These are phyloP conservation scores for Tholera decimalis DNA, from an alignment of 2,888 invertebrate species.

Conservation along the genomic window DNA sequence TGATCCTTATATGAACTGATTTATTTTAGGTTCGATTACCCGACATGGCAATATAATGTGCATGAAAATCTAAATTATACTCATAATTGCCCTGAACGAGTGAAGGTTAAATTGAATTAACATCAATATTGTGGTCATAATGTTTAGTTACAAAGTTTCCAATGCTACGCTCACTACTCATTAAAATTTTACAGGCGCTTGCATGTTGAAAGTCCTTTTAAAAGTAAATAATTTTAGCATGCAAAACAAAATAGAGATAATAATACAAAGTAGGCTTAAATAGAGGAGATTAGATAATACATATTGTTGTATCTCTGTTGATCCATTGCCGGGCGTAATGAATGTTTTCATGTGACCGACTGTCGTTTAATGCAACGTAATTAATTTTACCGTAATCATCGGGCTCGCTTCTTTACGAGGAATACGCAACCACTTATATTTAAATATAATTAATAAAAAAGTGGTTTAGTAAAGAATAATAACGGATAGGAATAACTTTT, in stretches of 20 bases:
- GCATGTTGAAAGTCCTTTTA: slow-evolving; percentile 61
- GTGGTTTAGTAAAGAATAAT: slow-evolving; percentile 38
- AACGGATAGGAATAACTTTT: slow-evolving; percentile 35
- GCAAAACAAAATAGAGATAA: slow-evolving; percentile 59
- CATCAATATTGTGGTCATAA: slow-evolving; percentile 45
- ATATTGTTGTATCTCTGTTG: slow-evolving; percentile 63
- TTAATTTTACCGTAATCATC: slow-evolving; percentile 50
- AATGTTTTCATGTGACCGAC: slow-evolving; percentile 62
- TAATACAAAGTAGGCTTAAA: slow-evolving; percentile 65
- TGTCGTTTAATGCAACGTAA: slow-evolving; percentile 61
- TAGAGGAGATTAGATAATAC: slow-evolving; percentile 64
- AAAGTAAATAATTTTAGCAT: slow-evolving; percentile 57
- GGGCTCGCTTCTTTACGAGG: slow-evolving; percentile 46
- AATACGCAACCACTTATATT: slow-evolving; percentile 12
- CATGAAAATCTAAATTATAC: background rate
- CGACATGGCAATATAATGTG: background rate
- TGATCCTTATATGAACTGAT: background rate
- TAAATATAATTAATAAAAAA: slow-evolving; percentile 30
- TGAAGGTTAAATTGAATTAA: slow-evolving; percentile 17
- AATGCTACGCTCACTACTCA: slow-evolving; percentile 43
- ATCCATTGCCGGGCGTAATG: slow-evolving; percentile 63
- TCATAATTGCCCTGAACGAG: background rate
- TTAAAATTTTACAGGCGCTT: slow-evolving; percentile 56
- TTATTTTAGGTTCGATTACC: background rate
- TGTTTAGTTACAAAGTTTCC: slow-evolving; percentile 40